A percentile compares a stretch with the other conserved stretches of the same genome.
phyloP scores from a whole-genome alignment of 92 coral and sea anemone genomes.

The Muricea muricata region DNA sequence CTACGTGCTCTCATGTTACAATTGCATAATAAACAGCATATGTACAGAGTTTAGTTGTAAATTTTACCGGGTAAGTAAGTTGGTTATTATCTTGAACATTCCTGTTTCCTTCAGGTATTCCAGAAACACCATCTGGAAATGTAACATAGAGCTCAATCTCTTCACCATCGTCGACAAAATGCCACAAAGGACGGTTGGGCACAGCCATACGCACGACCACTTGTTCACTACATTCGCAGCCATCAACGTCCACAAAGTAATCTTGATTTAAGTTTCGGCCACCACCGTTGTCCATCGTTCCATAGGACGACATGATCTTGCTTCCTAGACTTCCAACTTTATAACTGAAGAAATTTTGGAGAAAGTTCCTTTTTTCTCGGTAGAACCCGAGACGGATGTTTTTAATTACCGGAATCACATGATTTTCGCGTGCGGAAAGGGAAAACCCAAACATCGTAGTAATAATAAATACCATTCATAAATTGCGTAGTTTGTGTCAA shows the following conservation, averaged over 20 bases:
- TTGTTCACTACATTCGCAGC: background rate
- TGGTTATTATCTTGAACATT: background rate
- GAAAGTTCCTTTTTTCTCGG: background rate
- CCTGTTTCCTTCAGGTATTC: background rate
- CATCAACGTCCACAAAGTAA: background rate
- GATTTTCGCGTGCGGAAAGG: background rate
- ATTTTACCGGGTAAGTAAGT: background rate
- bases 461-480: background rate
- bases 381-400: background rate
- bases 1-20: background rate
- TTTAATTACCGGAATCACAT: background rate
- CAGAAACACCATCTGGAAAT: conserved; percentile 49
- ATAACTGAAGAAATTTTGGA: background rate
- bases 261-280: background rate
- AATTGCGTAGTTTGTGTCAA: too few species aligned
- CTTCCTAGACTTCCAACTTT: background rate
- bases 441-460: background rate
- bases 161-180: conserved; percentile 83
- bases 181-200: conserved; percentile 12
- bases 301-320: background rate
- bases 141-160: conserved; percentile 77
- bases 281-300: background rate
- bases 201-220: conserved; percentile 32
- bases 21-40: background rate
- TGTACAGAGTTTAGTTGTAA: background rate